Evolutionary conservation across 2,888 invertebrate genomes (phyloP).

Genomic region (Diadromus collaris): DNA sequence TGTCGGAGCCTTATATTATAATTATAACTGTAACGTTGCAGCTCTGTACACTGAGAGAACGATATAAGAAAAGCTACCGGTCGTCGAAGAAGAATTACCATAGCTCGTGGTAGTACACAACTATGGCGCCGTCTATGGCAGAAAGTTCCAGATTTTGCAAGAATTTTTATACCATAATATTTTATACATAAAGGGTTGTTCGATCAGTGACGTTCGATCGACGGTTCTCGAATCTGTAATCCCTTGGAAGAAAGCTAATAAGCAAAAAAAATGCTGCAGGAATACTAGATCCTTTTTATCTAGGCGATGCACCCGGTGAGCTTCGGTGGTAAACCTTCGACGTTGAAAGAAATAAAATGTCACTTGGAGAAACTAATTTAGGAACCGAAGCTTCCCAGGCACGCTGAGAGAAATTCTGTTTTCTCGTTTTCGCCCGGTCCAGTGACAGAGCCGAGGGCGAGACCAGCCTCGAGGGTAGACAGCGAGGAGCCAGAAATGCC

Average conservation of each 20-base stretch:
- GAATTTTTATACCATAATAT: too few relatives aligned
- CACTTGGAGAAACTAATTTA: conserved; percentile 34
- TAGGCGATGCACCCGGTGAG: neutral
- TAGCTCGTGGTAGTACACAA: too few relatives aligned
- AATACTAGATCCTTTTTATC: neutral
- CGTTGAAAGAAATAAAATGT: conserved; percentile 19
- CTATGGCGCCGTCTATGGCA: too few relatives aligned
- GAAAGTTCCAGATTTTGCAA: too few relatives aligned
- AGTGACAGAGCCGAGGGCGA: conserved; percentile 8
- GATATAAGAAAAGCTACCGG: too few relatives aligned
- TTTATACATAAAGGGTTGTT: too few relatives aligned
- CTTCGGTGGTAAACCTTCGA: neutral
- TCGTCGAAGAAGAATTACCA: too few relatives aligned
- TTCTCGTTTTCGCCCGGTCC: conserved; percentile 19
- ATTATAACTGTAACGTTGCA: too few relatives aligned
- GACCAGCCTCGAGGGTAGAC: conserved; percentile 46
- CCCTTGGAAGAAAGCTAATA: neutral
- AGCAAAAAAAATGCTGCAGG: neutral
- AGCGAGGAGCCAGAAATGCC: conserved; percentile 57
- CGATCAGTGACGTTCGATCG: too few relatives aligned
- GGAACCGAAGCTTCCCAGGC: conserved; percentile 7
- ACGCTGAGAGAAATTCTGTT: conserved; percentile 26
- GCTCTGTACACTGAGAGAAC: too few relatives aligned
- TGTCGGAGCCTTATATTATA: too few relatives aligned
- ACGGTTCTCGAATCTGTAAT: neutral